Evolutionary conservation across 2,888 invertebrate genomes (phyloP), one percentile per base, ranked within the genome.

Genomic region (Yponomeuta malinellus): DNA sequence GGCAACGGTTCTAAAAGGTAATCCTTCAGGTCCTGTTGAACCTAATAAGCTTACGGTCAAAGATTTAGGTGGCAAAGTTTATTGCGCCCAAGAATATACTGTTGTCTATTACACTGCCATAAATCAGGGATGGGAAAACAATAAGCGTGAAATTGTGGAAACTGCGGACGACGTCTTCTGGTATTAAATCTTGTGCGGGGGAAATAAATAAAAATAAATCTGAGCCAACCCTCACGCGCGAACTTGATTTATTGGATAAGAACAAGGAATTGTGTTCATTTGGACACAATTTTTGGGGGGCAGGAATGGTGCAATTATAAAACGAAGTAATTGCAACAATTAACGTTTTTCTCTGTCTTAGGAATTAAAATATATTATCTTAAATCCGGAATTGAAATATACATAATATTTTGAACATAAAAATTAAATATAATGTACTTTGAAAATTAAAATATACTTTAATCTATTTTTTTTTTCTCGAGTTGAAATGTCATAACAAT

Each of bases 121-220:
- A 92, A 92, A 92, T 92, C 92, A 90, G 83, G 89, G 92, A 92
- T 91, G 91, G 91, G 91, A 91, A 92, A 92, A 92, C 92, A 92
- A 92, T 92, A 91, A 90, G 92, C 92, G 92, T 91, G 92, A 92
- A 92, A 92, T 92, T 91, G 92, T 92, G 92, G 91, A 92, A 92
- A 91, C 90, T 89, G 89, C 78, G 87, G 83, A 78, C 85, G 89
- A 86, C 87, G 86, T 89, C 86, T 90, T 84, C 76, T 77, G 87
- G 86, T 84, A 88, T 89, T 91, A 91, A 90, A 90, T 91, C 90
- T 91, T 90, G n/a, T 37, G 80, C 91, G 89, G 86, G 89, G 85
- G 89, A 90, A 85, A 90, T 91, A 92, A 90, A 91, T 92, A 91
- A 91, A 91, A 91, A 91, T 91, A 91, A 91, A 91, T 90, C 89